Percentiles rank a stretch among this genome's conserved stretches.
These are phyloP conservation scores for Upupa epops DNA, from an alignment of 2,113 vertebrate species.

Conservation along the genomic window DNA sequence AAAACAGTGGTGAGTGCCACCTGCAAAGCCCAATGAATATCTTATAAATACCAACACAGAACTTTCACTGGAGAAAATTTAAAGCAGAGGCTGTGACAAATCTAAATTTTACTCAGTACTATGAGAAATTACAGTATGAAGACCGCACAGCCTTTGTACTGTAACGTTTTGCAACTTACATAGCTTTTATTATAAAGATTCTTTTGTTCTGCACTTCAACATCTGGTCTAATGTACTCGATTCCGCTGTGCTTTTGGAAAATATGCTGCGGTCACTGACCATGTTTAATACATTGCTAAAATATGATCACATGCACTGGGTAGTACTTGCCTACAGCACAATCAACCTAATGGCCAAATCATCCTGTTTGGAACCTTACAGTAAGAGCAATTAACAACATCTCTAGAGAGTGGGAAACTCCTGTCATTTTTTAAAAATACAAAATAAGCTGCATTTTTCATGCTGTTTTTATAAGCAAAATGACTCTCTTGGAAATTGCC, in stretches of 20 bases:
- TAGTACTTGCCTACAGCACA: background rate
- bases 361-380: background rate
- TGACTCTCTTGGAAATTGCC: slow-evolving; percentile 1
- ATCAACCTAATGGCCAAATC: background rate
- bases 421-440: background rate
- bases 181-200: slow-evolving; percentile 1
- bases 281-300: slow-evolving; percentile 41
- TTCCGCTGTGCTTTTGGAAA: slow-evolving; percentile 63
- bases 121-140: background rate
- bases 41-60: background rate
- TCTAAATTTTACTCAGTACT: background rate
- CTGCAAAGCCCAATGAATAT: background rate
- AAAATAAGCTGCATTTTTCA: slow-evolving; percentile 1
- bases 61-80: background rate
- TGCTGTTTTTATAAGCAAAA: background rate
- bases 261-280: slow-evolving; percentile 54
- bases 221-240: slow-evolving; percentile 55
- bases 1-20: background rate
- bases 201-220: slow-evolving; percentile 46
- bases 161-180: background rate
- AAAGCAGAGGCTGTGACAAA: background rate
- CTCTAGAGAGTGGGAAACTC: background rate
- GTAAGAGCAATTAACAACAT: background rate
- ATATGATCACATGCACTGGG: slow-evolving; percentile 1
- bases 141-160: background rate